Percentiles rank a stretch among this genome's conserved stretches.
These are phyloP conservation scores for Platycheirus rosarum DNA, from an alignment of 2,888 invertebrate species.

Conservation along the genomic window DNA sequence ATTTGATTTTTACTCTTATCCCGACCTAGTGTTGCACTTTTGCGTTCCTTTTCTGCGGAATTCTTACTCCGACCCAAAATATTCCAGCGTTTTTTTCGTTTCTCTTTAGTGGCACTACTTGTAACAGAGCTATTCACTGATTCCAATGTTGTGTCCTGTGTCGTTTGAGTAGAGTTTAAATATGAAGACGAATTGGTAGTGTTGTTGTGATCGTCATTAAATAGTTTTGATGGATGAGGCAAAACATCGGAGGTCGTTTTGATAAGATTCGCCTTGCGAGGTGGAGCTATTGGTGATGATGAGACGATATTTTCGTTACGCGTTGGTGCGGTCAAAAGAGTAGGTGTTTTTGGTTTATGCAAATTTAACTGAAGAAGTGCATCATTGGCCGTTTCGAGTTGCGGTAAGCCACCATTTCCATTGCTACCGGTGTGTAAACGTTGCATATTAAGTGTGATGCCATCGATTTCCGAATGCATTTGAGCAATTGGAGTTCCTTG, in stretches of 20 bases:
- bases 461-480: slow-evolving; percentile 67
- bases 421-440: slow-evolving; percentile 53
- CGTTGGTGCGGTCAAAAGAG: slow-evolving; percentile 79
- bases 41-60: slow-evolving; percentile 83
- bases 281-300: slow-evolving; percentile 78
- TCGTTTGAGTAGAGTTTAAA: slow-evolving; percentile 79
- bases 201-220: slow-evolving; percentile 76
- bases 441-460: slow-evolving; percentile 64
- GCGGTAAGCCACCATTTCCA: slow-evolving; percentile 44
- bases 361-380: slow-evolving; percentile 51
- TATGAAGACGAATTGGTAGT: slow-evolving; percentile 78
- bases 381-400: slow-evolving; percentile 61
- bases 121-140: slow-evolving; percentile 78
- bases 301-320: slow-evolving; percentile 75
- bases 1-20: slow-evolving; percentile 84
- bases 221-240: slow-evolving; percentile 74
- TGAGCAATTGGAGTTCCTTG: slow-evolving; percentile 78
- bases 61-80: slow-evolving; percentile 87
- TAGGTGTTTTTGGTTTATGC: slow-evolving; percentile 76
- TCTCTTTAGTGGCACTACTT: slow-evolving; percentile 84
- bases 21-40: slow-evolving; percentile 88
- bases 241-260: slow-evolving; percentile 77
- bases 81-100: slow-evolving; percentile 87
- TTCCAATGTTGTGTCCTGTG: slow-evolving; percentile 81
- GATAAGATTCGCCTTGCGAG: slow-evolving; percentile 77